Conservation (phyloP, 2,888 invertebrate species). For the Oligia latruncula region DNA sequence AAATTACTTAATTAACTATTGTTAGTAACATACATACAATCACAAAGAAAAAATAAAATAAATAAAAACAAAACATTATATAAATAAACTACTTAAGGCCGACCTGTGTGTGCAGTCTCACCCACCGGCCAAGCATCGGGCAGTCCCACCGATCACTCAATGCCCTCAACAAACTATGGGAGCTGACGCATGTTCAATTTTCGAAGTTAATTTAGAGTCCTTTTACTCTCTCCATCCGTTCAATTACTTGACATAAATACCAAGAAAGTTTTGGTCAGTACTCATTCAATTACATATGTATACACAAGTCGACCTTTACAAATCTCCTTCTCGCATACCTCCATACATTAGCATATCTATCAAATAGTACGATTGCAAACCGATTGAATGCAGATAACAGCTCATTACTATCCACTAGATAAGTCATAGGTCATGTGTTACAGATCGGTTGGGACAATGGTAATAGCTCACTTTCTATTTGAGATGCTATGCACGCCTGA, state of each 20-base stretch:
- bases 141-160: too few species aligned
- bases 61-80: too few species aligned
- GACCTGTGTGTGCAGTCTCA: too few species aligned
- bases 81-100: too few species aligned
- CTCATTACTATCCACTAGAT: slow-evolving; percentile 38
- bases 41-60: too few species aligned
- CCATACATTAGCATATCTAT: slow-evolving; percentile 46
- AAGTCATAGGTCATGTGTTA: slow-evolving; percentile 57
- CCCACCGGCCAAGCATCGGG: too few species aligned
- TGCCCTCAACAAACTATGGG: too few species aligned
- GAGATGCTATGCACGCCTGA: slow-evolving; percentile 40
- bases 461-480: slow-evolving; percentile 57
- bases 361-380: slow-evolving; percentile 39
- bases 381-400: slow-evolving; percentile 50
- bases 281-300: background rate
- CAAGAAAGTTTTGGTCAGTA: background rate
- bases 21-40: too few species aligned
- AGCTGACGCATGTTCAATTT: too few species aligned
- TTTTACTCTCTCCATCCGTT: too few species aligned
- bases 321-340: slow-evolving; percentile 34
- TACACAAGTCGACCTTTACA: slow-evolving; percentile 33
- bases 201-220: too few species aligned
- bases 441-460: slow-evolving; percentile 53
- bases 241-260: slow-evolving; percentile 23
- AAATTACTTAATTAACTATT: too few species aligned